Conservation (phyloP, 2,888 invertebrate species). For the Drosophila hamatofila region DNA sequence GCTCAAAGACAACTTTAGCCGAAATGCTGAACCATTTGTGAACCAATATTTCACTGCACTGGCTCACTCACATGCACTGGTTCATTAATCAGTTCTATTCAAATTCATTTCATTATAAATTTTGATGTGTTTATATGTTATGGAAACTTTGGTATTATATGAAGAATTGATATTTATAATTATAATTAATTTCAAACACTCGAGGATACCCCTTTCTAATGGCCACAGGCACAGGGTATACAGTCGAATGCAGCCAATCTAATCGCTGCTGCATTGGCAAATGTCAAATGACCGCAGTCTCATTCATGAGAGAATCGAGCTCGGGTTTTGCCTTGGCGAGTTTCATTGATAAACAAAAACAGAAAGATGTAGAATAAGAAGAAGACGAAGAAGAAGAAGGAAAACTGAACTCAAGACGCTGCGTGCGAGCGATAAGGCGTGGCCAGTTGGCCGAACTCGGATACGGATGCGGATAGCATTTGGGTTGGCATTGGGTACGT, state of each 20-base stretch:
- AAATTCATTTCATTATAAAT: no score
- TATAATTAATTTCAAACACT: no score
- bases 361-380: not conserved
- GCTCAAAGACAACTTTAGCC: no score
- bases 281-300: constrained; percentile 57
- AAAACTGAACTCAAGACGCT: constrained; percentile 29
- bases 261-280: constrained; percentile 66
- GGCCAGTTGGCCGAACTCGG: constrained; percentile 35
- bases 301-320: constrained; percentile 58
- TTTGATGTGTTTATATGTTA: no score
- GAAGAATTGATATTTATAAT: no score
- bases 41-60: no score
- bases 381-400: not conserved
- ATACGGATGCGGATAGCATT: constrained; percentile 41
- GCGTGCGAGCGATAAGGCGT: constrained; percentile 57
- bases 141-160: no score
- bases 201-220: constrained; percentile 1
- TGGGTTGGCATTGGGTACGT: constrained; percentile 8
- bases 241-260: constrained; percentile 54
- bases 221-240: constrained; percentile 26
- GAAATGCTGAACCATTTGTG: no score
- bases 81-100: no score
- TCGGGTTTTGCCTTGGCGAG: constrained; percentile 19
- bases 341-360: constrained; percentile 56
- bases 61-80: no score